A percentile compares a stretch with the other conserved stretches of the same genome.
These are phyloP conservation scores for Sternotherus odoratus DNA, from an alignment of 2,797 vertebrate genomes.

Conservation along the genomic window DNA sequence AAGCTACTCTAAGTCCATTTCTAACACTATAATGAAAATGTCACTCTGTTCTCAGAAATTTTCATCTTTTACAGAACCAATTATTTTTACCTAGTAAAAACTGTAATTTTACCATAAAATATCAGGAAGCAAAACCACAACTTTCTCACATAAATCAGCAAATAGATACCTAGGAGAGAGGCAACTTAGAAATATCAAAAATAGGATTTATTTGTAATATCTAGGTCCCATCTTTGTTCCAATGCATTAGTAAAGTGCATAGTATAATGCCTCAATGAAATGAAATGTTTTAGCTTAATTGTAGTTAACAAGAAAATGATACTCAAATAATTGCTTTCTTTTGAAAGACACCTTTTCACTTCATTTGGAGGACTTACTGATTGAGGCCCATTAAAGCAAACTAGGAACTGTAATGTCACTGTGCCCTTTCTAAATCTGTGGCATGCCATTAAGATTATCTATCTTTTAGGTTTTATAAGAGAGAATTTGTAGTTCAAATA, in stretches of 20 bases:
- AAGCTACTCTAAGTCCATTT: rapidly evolving
- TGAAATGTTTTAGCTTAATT: neutral
- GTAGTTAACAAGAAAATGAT: neutral
- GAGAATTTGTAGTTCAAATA: neutral
- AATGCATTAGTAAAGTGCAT: neutral
- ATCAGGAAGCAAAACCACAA: neutral
- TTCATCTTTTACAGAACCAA: neutral
- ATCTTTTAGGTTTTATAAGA: neutral
- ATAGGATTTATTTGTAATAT: neutral
- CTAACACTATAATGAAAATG: neutral
- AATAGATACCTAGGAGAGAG: rapidly evolving
- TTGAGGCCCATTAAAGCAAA: neutral
- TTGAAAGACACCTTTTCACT: neutral
- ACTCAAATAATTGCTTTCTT: neutral
- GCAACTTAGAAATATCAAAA: rapidly evolving
- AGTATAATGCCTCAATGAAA: neutral
- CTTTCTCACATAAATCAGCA: rapidly evolving
- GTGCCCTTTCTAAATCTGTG: neutral
- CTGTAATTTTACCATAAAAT: neutral
- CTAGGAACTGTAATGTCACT: neutral
- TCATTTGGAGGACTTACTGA: neutral
- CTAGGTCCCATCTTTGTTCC: neutral
- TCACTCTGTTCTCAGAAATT: neutral
- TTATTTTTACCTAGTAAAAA: neutral
- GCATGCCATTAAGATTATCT: neutral